Evolutionary conservation across 2,888 invertebrate species (phyloP).

Genomic region (Volucella bombylans): DNA sequence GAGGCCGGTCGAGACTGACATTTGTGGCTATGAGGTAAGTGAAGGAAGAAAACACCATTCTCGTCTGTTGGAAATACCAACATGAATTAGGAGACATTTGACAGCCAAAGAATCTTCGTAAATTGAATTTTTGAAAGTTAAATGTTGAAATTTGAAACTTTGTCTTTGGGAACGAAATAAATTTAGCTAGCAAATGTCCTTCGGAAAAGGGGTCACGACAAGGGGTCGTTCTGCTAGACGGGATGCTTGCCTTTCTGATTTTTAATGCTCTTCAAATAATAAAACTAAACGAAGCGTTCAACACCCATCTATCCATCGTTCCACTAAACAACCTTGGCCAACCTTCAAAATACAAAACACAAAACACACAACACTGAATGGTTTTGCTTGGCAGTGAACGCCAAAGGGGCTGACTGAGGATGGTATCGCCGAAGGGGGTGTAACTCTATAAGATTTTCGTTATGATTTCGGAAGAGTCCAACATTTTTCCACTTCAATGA

Average conservation of each 20-base stretch:
- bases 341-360: conserved; percentile 17
- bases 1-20: no score
- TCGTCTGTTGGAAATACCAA: conserved; percentile 15
- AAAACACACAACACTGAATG: background rate
- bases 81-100: conserved; percentile 49
- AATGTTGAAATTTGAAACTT: conserved; percentile 32
- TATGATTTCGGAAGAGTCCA: conserved; percentile 72
- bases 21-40: no score
- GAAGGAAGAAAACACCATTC: no score
- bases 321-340: conserved; percentile 46
- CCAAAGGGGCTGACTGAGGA: background rate
- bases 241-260: conserved; percentile 59
- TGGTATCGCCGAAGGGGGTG: background rate
- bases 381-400: no score
- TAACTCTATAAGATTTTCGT: conserved; percentile 56
- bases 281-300: conserved; percentile 70
- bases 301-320: conserved; percentile 48
- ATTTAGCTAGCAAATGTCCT: conserved; percentile 37
- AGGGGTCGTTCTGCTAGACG: conserved; percentile 40
- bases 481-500: conserved; percentile 70
- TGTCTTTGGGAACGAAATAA: conserved; percentile 26
- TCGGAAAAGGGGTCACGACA: conserved; percentile 32
- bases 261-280: conserved; percentile 62
- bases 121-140: conserved; percentile 46
- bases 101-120: conserved; percentile 43